phyloP scores from a whole-genome alignment of 2,797 vertebrate genomes.

The Amazona finschi region DNA sequence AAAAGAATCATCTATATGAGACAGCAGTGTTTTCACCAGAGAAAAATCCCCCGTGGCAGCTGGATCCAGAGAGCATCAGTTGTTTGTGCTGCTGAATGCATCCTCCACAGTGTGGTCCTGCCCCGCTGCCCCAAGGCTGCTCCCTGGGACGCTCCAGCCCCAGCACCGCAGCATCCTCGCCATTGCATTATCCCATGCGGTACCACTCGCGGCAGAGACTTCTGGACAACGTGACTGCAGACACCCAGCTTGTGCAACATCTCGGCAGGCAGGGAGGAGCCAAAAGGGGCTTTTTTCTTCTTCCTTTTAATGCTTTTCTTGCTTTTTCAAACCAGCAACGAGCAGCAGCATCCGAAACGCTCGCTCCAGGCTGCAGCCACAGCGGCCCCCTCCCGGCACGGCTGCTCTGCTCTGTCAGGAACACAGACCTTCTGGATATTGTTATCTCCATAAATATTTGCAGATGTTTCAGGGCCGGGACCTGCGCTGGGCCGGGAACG shows the following conservation, averaged over 20 bases:
- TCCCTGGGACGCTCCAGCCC: not conserved
- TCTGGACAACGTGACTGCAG: not conserved
- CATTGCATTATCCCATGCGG: not conserved
- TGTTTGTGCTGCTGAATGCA: not conserved
- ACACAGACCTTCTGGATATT: not conserved
- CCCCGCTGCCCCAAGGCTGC: rapidly evolving
- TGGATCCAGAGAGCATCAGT: rapidly evolving
- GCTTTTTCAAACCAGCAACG: not conserved
- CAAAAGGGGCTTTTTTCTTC: not conserved
- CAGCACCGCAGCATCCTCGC: rapidly evolving
- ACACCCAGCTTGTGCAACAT: not conserved
- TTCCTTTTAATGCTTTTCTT: not conserved
- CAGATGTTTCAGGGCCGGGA: constrained; percentile 52
- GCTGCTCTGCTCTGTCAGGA: not conserved
- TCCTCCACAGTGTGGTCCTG: rapidly evolving
- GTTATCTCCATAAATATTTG: constrained; percentile 45
- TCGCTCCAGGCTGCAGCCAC: not conserved
- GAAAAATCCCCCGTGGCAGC: not conserved
- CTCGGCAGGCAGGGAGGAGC: not conserved
- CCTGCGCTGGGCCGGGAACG: not conserved
- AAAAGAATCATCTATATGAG: not conserved
- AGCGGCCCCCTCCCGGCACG: rapidly evolving
- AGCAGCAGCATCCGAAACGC: not conserved
- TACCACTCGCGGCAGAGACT: not conserved
- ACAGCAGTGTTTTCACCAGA: not conserved